Evolutionary conservation across 2,113 vertebrate genomes (phyloP), one percentile per base, ranked within the genome.

Genomic region (Mesocricetus auratus): DNA sequence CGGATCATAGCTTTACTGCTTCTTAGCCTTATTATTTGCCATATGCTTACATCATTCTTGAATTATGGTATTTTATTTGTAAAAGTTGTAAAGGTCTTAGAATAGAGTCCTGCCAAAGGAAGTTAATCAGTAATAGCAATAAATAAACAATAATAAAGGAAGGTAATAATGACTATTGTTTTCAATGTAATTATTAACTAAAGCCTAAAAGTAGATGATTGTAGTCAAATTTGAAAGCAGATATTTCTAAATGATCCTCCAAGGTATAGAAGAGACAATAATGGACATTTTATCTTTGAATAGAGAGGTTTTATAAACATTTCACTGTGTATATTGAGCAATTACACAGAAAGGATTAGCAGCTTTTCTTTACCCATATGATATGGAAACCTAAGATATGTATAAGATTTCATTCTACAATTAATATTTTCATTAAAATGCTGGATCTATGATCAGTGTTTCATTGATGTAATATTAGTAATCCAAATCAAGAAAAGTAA

Each of bases 381-480:
- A 82, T n/a, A 73, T 66, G 22, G 9, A 94, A 74, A 13, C 87
- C 62, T 90, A 53, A 94, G 64, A 66, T 39, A 58, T 79, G 4
- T 82, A 0, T 66, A 58, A 17, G 26, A 93, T 94, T 95, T 96
- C 24, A 94, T 4, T 96, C 31, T 75, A 21, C 47, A 12, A 36
- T 73, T 87, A 90, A 66, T 58, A 77, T 69, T 97, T 96, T 81
- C 60, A 78, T 45, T 89, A 86, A 89, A 91, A 92, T 82, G 21
- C 9, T 77, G 39, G 90, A 82, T n/a, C 9, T 53, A 19, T 45
- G 5, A 71, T 62, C 36, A 83, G 6, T 73, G 22, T 91, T 83
- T 81, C 45, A 91, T 21, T 87, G 73, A 86, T 79, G 29, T 82
- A 94, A 91, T 95, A 24, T 71, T 77, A 90, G 16, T 69, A 83